Percentiles rank a stretch among this genome's conserved stretches.
Conservation (phyloP, 1,140 invertebrate genomes). For the Hylaeus anthracinus region DNA sequence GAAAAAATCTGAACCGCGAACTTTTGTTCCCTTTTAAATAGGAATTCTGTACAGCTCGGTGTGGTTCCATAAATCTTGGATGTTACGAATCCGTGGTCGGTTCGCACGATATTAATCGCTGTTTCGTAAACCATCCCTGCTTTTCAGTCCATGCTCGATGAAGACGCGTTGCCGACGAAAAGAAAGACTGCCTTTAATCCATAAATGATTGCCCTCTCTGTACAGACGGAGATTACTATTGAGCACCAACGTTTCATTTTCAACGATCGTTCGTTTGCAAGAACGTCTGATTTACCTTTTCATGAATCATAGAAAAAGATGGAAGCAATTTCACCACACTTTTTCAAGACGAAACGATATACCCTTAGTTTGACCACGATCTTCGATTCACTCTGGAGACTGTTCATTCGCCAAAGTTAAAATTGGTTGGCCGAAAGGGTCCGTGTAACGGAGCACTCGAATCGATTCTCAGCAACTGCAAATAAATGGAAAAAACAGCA, state of each 20-base stretch:
- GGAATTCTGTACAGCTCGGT: not conserved
- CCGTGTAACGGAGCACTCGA: too few relatives aligned
- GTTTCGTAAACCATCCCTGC: not conserved
- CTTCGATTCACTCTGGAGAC: too few relatives aligned
- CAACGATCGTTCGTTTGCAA: conserved; percentile 44
- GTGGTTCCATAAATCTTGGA: conserved; percentile 36
- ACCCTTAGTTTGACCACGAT: too few relatives aligned
- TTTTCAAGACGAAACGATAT: too few relatives aligned
- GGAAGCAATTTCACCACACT: not conserved
- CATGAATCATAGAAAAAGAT: conserved; percentile 11
- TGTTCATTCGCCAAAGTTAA: too few relatives aligned
- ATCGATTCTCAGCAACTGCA: too few relatives aligned
- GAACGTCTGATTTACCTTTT: conserved; percentile 26
- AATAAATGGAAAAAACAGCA: too few relatives aligned
- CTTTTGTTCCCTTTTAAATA: not conserved
- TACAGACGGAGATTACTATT: conserved; percentile 28
- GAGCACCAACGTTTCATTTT: conserved; percentile 5
- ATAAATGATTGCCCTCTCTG: conserved; percentile 61
- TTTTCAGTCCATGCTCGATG: conserved; percentile 33
- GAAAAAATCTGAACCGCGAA: too few relatives aligned
- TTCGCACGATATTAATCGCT: conserved; percentile 30
- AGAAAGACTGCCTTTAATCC: conserved; percentile 53
- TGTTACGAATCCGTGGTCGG: conserved; percentile 27
- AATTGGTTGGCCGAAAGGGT: too few relatives aligned
- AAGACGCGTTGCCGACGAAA: conserved; percentile 39